A percentile compares a stretch with the other conserved stretches of the same genome.
Evolutionary conservation across 2,113 vertebrate species (phyloP).

Genomic region (Chloroceryle aenea): DNA sequence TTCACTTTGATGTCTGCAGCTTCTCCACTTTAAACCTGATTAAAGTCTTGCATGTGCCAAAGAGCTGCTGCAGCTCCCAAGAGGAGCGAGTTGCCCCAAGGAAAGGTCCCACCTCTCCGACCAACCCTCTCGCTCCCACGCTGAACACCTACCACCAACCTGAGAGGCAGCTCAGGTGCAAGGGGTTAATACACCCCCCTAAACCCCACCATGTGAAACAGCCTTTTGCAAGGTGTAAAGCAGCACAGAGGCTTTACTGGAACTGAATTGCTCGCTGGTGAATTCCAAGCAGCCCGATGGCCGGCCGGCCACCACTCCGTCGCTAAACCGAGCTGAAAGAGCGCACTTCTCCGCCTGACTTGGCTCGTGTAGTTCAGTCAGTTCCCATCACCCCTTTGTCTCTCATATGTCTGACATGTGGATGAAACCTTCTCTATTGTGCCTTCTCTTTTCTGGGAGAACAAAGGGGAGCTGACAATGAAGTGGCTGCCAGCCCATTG

Average conservation of each 20-base stretch:
- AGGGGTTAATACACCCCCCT: neutral
- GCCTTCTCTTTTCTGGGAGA: slow-evolving; percentile 62
- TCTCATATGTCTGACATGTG: slow-evolving; percentile 75
- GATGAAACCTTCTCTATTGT: slow-evolving; percentile 70
- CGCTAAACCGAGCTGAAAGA: slow-evolving; percentile 5
- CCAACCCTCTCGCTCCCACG: neutral
- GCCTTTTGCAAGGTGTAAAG: neutral
- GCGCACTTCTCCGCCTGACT: neutral
- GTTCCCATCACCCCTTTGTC: slow-evolving; percentile 65
- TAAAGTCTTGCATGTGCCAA: neutral
- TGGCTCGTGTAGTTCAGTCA: slow-evolving; percentile 16
- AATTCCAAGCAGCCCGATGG: neutral
- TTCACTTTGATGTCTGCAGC: neutral
- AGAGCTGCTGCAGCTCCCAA: neutral
- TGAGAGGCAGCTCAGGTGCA: neutral
- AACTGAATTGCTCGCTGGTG: neutral
- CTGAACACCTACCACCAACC: neutral
- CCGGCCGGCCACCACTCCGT: neutral
- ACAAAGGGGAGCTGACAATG: slow-evolving; percentile 74
- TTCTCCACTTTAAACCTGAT: neutral
- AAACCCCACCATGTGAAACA: neutral
- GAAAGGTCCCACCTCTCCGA: neutral
- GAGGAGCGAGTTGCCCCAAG: neutral
- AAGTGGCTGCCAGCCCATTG: slow-evolving; percentile 60
- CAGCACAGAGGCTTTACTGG: neutral